Conservation (phyloP, 2,113 vertebrate genomes). For the Solenodon paradoxus region DNA sequence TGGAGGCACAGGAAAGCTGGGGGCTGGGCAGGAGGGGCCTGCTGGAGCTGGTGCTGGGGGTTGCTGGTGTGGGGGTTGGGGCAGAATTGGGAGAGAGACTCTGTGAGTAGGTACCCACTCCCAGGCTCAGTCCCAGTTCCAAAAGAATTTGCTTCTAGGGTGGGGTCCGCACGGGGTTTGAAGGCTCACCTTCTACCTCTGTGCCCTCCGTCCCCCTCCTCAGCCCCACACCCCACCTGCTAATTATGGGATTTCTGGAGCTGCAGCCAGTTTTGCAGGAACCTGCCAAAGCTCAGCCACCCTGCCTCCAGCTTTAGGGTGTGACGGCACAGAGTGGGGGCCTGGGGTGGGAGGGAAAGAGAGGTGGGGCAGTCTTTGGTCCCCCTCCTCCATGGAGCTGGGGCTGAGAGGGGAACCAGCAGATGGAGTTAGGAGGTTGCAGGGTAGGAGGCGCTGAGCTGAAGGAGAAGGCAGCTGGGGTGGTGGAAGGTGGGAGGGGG, state of each 20-base stretch:
- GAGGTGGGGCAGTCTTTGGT: not conserved
- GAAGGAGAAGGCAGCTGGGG: not conserved
- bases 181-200: not conserved
- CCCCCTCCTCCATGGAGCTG: not conserved
- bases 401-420: not conserved
- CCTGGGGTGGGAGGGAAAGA: not conserved
- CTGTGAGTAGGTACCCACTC: too few relatives aligned
- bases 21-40: not conserved
- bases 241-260: constrained; percentile 28
- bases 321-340: not conserved
- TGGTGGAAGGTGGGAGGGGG: not conserved
- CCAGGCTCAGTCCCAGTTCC: fast-evolving
- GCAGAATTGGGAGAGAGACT: not conserved
- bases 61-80: too few relatives aligned
- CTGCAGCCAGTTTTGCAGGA: not conserved
- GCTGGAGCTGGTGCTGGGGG: not conserved
- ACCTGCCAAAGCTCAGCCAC: not conserved
- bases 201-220: not conserved
- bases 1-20: not conserved
- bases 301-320: not conserved
- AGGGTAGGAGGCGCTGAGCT: not conserved
- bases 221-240: not conserved
- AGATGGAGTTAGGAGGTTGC: not conserved
- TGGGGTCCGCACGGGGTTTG: not conserved
- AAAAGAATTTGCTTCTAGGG: not conserved